Conservation (phyloP, 23 tunicate species). For the Trididemnum miniatum region DNA sequence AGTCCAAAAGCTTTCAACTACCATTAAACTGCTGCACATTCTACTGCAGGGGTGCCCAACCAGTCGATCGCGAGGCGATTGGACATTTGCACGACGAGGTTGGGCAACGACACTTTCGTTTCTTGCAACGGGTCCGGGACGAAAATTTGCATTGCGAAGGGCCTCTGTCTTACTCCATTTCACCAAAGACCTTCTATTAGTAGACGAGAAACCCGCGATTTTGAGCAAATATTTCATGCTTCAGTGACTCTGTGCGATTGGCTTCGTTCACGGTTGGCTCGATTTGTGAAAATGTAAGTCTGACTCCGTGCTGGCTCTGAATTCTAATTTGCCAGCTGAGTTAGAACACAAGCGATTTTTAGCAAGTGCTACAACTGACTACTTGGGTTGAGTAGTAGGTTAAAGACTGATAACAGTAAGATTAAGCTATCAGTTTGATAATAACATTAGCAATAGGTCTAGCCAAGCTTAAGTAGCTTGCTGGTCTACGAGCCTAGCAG, state of each 20-base stretch:
- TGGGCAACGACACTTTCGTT: too few relatives aligned
- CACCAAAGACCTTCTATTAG: background rate
- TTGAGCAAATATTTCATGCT: background rate
- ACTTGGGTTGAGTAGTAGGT: background rate
- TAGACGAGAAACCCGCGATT: background rate
- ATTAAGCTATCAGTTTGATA: background rate
- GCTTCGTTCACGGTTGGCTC: background rate
- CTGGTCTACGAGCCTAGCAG: background rate
- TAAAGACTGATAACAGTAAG: background rate
- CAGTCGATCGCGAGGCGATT: too few relatives aligned
- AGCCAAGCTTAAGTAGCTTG: background rate
- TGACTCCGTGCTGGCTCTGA: background rate
- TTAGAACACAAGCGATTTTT: background rate
- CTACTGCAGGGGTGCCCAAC: too few relatives aligned
- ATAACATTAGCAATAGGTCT: background rate
- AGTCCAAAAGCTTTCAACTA: too few relatives aligned
- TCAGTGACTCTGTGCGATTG: background rate
- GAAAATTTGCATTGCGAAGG: too few relatives aligned
- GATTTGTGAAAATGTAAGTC: background rate
- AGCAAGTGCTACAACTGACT: background rate
- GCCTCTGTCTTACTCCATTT: too few relatives aligned
- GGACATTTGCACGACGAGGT: too few relatives aligned
- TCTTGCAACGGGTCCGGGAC: too few relatives aligned
- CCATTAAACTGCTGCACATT: too few relatives aligned
- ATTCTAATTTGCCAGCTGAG: background rate